Conservation (phyloP, 2,888 invertebrate species). For the Suillia variegata region DNA sequence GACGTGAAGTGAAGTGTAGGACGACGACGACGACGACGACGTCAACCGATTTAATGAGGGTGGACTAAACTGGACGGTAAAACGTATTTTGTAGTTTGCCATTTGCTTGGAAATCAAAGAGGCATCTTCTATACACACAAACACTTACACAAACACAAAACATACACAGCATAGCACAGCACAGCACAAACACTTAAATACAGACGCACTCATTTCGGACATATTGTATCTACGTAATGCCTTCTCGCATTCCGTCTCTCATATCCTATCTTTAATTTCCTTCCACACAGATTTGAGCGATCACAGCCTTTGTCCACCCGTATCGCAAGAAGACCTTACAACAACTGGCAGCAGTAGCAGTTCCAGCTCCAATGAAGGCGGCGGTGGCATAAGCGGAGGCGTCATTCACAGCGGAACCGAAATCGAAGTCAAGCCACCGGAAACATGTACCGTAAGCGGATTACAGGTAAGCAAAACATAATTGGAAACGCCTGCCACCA, state of each 20-base stretch:
- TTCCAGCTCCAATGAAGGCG: slow-evolving; percentile 39
- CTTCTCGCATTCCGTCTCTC: not conserved
- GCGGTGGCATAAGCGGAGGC: slow-evolving; percentile 43
- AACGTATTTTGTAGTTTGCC: too few relatives aligned
- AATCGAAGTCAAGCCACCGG: slow-evolving; percentile 68
- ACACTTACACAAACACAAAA: slow-evolving; percentile 18
- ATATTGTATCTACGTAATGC: too few relatives aligned
- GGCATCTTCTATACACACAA: slow-evolving; percentile 25
- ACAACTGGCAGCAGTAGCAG: slow-evolving; percentile 44
- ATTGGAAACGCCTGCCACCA: slow-evolving; percentile 31
- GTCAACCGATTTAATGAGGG: not conserved
- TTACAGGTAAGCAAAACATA: slow-evolving; percentile 71
- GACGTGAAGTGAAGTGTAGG: slow-evolving; percentile 12
- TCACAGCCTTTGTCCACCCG: slow-evolving; percentile 58
- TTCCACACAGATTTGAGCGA: slow-evolving; percentile 54
- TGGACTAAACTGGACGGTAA: not conserved
- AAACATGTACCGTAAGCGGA: slow-evolving; percentile 61
- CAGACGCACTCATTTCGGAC: not conserved
- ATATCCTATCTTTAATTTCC: slow-evolving; percentile 13
- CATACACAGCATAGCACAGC: not conserved
- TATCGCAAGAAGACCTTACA: slow-evolving; percentile 54
- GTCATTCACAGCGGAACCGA: slow-evolving; percentile 59
- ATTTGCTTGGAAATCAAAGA: too few relatives aligned
- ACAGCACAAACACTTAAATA: slow-evolving; percentile 1
- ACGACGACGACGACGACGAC: not conserved